phyloP scores from a whole-genome alignment of 1,140 invertebrate genomes.

The Pseudomyrmex pallidus region DNA sequence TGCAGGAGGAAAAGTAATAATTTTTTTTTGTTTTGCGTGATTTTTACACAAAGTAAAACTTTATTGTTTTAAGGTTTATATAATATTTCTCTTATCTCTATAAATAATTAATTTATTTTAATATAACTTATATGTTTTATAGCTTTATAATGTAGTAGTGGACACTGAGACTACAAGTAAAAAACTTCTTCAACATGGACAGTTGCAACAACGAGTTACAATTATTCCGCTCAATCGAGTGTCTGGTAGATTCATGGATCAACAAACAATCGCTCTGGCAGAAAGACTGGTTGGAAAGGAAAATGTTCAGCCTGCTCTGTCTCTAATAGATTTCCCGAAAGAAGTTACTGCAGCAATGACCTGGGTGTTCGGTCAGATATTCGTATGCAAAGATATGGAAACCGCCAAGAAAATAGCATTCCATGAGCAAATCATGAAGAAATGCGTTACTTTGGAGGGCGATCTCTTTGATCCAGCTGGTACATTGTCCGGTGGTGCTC shows the following conservation, averaged over 20 bases:
- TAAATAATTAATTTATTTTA: slow-evolving; percentile 7
- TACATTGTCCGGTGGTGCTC: slow-evolving; percentile 93
- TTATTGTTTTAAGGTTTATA: too few species aligned
- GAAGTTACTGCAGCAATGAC: slow-evolving; percentile 92
- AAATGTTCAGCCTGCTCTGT: slow-evolving; percentile 93
- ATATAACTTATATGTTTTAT: slow-evolving; percentile 73
- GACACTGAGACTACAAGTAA: slow-evolving; percentile 95
- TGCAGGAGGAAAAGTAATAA: slow-evolving; percentile 92
- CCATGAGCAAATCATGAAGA: slow-evolving; percentile 90
- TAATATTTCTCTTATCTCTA: not conserved
- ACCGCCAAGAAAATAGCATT: slow-evolving; percentile 93
- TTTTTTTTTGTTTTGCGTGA: not conserved
- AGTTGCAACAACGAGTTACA: slow-evolving; percentile 92
- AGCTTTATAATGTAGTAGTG: slow-evolving; percentile 96
- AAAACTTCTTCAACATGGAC: slow-evolving; percentile 92
- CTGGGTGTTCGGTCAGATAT: slow-evolving; percentile 94
- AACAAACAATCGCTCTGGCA: slow-evolving; percentile 88
- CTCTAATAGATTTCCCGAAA: slow-evolving; percentile 92
- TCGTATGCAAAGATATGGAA: slow-evolving; percentile 94
- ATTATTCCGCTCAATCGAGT: slow-evolving; percentile 98
- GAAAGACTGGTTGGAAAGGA: slow-evolving; percentile 91
- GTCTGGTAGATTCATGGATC: slow-evolving; percentile 87
- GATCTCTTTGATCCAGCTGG: slow-evolving; percentile 96
- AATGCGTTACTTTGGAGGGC: slow-evolving; percentile 96
- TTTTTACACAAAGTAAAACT: not conserved